Evolutionary conservation across 2,797 vertebrate genomes (phyloP), one percentile per base, ranked within the genome.

Genomic region (Tangara arthus): DNA sequence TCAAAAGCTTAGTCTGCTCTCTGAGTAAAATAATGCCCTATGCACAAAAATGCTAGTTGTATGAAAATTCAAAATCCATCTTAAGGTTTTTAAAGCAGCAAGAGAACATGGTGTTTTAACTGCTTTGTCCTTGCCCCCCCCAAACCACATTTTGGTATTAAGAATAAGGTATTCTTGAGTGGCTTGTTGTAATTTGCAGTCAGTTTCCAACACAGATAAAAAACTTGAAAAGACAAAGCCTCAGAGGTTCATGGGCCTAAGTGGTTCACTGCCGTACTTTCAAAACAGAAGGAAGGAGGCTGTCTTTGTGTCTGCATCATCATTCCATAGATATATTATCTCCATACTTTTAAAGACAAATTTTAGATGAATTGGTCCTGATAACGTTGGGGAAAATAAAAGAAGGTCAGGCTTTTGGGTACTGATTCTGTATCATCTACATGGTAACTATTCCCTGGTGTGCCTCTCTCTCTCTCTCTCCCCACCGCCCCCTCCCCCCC

Each of bases 391-490:
- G 44, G 15, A 69, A 91, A 80, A 80, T 19, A 66, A 50, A 27
- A 24, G 30, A 30, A 7, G 3, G 27, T 69, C 55, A 78, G 30
- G 26, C 11, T 68, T 66, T 46, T 24, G 22, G 16, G 19, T 55
- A 79, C 30, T 7, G 8, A 50, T 73, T 55, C 47, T 39, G 4
- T 27, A 50, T 32, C 30, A 49, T 8, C 46, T 41, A 63, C 44
- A 34, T 1, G 3, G 4, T 34, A 63, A 24, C 4, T n/a, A 6
- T 21, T 57, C 8, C 23, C 21, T 23, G 5, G 4, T 6, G 15
- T 41, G 16, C 17, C 39, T 28, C 44, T 64, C 53, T 53, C 4
- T 1, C 0, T 52, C 20, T 42, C 4, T 1, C 0, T 19, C 12
- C n/a, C n/a, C n/a, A n/a, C n/a, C n/a, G n/a, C n/a, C n/a, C n/a